Percentiles rank a stretch among this genome's conserved stretches.
Evolutionary conservation across 2,113 vertebrate genomes (phyloP).

Genomic region (Pedionomus torquatus): DNA sequence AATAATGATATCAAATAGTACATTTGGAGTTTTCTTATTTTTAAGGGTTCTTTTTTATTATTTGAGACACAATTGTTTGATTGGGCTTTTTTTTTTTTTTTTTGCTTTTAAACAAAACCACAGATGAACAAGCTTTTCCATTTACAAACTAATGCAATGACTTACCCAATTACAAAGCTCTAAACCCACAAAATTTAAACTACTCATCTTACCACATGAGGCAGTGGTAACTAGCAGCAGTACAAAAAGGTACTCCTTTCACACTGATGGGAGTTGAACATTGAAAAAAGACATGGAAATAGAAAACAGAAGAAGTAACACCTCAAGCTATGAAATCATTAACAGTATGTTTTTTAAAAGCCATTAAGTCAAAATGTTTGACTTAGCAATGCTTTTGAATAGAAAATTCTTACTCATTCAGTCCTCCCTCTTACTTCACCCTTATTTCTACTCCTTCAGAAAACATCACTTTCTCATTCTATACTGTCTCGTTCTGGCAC

Average conservation of each 20-base stretch:
- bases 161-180: background rate
- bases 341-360: background rate
- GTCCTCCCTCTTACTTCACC: background rate
- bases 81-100: background rate
- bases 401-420: background rate
- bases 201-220: background rate
- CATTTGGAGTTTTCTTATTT: background rate
- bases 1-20: background rate
- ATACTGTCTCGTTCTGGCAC: rapidly evolving
- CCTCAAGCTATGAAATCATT: background rate
- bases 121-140: background rate
- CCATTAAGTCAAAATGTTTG: background rate
- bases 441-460: background rate
- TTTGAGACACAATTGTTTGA: background rate
- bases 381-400: background rate
- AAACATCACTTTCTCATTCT: background rate
- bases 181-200: background rate
- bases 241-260: background rate
- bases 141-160: background rate
- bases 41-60: background rate
- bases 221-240: background rate
- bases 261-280: background rate
- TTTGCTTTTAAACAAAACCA: background rate
- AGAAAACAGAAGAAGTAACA: background rate
- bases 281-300: background rate